A percentile compares a stretch with the other conserved stretches of the same genome.
phyloP scores from a whole-genome alignment of 2,113 vertebrate species.

The Microcebus murinus region DNA sequence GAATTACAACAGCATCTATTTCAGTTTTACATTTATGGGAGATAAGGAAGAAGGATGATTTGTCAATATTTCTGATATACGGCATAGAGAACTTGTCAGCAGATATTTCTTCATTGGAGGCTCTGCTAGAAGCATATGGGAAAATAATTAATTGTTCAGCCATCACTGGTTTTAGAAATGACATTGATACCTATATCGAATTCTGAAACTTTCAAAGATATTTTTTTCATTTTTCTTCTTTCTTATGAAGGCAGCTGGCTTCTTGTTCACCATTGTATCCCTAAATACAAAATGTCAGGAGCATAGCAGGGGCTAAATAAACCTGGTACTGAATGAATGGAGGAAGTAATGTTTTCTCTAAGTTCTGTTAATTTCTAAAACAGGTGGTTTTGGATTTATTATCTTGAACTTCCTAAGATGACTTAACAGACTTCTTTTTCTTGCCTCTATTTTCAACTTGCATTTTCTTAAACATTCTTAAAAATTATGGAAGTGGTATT shows the following conservation, averaged over 20 bases:
- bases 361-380: conserved; percentile 30
- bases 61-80: conserved; percentile 9
- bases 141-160: conserved; percentile 6
- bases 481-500: conserved; percentile 21
- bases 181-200: not conserved
- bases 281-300: not conserved
- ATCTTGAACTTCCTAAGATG: not conserved
- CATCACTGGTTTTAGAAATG: conserved; percentile 12
- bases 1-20: not conserved
- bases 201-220: conserved; percentile 27
- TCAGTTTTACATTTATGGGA: not conserved
- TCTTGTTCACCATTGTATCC: not conserved
- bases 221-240: conserved; percentile 19
- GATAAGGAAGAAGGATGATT: not conserved
- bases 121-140: not conserved
- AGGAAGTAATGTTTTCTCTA: not conserved
- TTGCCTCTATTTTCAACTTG: not conserved
- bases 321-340: not conserved
- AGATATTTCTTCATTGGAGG: not conserved
- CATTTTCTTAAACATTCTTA: conserved; percentile 35
- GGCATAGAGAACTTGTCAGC: not conserved
- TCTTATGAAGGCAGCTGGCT: not conserved
- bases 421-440: not conserved
- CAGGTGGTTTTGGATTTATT: not conserved
- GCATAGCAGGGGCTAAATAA: not conserved